Evolutionary conservation across 35 echinoderm and acorn worm species (phyloP).

Genomic region (Hemicentrotus pulcherrimus): DNA sequence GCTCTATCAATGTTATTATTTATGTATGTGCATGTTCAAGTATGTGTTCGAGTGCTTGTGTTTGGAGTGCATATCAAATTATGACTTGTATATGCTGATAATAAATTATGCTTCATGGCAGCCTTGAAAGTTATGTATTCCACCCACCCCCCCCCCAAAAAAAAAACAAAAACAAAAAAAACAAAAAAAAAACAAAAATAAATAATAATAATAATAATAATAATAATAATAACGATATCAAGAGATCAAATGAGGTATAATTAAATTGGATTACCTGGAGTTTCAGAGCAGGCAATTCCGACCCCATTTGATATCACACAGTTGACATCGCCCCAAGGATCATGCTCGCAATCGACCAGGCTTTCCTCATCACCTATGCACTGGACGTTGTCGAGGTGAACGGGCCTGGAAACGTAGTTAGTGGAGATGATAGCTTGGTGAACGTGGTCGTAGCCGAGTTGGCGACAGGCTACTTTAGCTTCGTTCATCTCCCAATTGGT

Average conservation of each 20-base stretch:
- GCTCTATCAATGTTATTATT: no score
- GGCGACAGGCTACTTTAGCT: background rate
- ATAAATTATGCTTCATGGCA: background rate
- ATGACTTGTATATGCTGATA: background rate
- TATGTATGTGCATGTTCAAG: no score
- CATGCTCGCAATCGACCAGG: background rate
- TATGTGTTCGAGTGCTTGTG: no score
- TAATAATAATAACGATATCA: background rate
- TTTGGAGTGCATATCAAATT: no score
- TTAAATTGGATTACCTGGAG: background rate
- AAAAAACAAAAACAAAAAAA: no score
- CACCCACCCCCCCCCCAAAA: background rate
- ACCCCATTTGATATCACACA: background rate
- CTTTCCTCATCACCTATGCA: background rate
- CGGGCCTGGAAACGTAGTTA: background rate
- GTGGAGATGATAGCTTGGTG: background rate
- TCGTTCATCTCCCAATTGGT: background rate
- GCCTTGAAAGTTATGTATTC: background rate
- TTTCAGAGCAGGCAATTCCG: background rate
- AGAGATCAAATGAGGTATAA: background rate
- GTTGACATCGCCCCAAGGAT: background rate
- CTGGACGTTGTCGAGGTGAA: background rate
- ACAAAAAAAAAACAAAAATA: no score
- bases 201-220: no score
- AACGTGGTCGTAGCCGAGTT: background rate